A percentile compares a stretch with the other conserved stretches of the same genome.
Evolutionary conservation across 2,113 vertebrate species (phyloP).

Genomic region (Atherinomorus stipes): DNA sequence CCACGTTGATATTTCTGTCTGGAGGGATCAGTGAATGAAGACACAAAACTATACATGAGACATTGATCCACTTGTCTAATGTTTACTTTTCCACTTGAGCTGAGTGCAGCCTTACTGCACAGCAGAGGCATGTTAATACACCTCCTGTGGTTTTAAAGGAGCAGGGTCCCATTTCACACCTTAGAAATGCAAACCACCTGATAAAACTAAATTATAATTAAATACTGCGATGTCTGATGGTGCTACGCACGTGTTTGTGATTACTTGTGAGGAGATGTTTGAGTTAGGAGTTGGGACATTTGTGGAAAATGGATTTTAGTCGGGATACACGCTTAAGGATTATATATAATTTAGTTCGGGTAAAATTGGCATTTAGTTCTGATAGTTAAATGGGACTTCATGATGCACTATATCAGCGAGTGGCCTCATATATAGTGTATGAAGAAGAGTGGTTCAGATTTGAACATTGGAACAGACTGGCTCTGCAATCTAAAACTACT

Average conservation of each 20-base stretch:
- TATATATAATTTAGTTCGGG: neutral
- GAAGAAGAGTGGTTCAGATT: conserved; percentile 33
- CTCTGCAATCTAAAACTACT: conserved; percentile 62
- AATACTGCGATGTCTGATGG: neutral
- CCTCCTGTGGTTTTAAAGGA: conserved; percentile 34
- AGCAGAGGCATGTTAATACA: conserved; percentile 39
- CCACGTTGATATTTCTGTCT: conserved; percentile 75
- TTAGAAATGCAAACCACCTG: conserved; percentile 11
- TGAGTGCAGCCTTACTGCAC: conserved; percentile 53
- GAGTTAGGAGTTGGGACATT: too few relatives aligned
- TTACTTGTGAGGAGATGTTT: neutral
- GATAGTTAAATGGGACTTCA: neutral
- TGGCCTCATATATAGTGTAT: conserved; percentile 1
- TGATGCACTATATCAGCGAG: neutral
- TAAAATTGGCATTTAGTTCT: neutral
- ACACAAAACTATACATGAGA: conserved; percentile 61
- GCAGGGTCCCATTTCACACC: conserved; percentile 26
- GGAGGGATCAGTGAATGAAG: conserved; percentile 73
- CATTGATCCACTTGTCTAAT: conserved; percentile 60
- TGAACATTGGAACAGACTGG: conserved; percentile 32
- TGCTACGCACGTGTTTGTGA: neutral
- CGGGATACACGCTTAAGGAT: neutral
- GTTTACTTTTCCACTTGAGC: conserved; percentile 60
- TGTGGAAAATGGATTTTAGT: neutral
- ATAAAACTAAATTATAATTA: conserved; percentile 5